phyloP scores from a whole-genome alignment of 2,888 invertebrate genomes.

The Brachyptera putata region DNA sequence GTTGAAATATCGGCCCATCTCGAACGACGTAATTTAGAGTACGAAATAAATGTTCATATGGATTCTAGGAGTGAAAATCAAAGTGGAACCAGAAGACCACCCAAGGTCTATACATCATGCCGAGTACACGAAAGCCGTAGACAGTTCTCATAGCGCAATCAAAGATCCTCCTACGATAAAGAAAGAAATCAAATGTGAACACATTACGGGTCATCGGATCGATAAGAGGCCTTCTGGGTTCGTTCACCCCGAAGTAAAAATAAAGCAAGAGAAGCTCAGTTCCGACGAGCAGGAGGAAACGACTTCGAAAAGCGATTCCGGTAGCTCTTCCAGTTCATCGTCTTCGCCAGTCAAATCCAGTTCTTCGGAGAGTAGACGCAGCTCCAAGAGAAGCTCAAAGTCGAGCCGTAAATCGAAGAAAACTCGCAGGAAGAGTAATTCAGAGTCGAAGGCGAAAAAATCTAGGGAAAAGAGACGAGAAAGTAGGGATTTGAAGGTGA shows the following conservation, averaged over 20 bases:
- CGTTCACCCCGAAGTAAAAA: neutral
- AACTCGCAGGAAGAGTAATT: neutral
- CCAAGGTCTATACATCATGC: conserved; percentile 14
- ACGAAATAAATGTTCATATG: neutral
- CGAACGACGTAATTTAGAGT: too few relatives aligned
- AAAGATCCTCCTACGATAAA: neutral
- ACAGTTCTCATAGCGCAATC: neutral
- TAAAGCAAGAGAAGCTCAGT: conserved; percentile 21
- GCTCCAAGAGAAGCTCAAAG: conserved; percentile 27
- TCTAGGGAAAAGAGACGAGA: conserved; percentile 16
- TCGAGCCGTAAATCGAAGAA: conserved; percentile 8
- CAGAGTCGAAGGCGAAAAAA: conserved; percentile 8
- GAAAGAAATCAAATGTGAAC: conserved; percentile 1
- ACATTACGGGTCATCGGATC: neutral
- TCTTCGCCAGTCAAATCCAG: conserved; percentile 26
- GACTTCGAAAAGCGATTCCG: conserved; percentile 32
- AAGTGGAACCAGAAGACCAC: conserved; percentile 38
- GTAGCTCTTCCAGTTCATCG: conserved; percentile 28
- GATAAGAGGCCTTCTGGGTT: neutral
- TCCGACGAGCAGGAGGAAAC: conserved; percentile 29
- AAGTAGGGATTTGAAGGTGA: conserved; percentile 18
- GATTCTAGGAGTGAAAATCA: neutral
- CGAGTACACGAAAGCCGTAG: neutral
- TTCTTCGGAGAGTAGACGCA: conserved; percentile 27
- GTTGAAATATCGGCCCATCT: too few relatives aligned